phyloP scores from a whole-genome alignment of 2,888 invertebrate species.

The Hydroisotoma schaefferi region DNA sequence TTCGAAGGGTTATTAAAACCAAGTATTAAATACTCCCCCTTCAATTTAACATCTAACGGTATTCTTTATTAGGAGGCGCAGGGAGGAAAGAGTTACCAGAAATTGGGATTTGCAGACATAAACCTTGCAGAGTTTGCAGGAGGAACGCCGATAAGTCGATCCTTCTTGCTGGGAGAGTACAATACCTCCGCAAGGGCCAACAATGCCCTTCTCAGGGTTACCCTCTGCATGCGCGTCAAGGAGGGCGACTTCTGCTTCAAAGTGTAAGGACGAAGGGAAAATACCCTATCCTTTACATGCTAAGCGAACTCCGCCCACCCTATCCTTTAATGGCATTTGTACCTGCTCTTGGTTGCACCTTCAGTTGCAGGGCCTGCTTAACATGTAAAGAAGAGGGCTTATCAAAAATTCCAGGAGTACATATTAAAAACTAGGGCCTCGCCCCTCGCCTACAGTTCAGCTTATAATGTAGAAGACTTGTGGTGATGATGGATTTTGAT shows the following conservation, averaged over 20 bases:
- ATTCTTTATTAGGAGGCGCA: slow-evolving; percentile 55
- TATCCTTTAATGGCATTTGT: no score
- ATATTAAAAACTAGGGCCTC: no score
- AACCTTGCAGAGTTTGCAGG: slow-evolving; percentile 61
- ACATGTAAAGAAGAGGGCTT: no score
- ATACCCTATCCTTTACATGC: no score
- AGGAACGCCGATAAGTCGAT: slow-evolving; percentile 47
- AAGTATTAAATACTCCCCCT: neutral
- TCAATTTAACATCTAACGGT: neutral
- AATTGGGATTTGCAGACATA: slow-evolving; percentile 60
- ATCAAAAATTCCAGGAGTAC: no score
- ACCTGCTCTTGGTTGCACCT: no score
- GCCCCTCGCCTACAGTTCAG: no score
- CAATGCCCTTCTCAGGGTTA: slow-evolving; percentile 44
- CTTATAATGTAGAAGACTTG: no score
- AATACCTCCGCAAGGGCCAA: slow-evolving; percentile 45
- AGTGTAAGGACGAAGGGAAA: slow-evolving; percentile 48
- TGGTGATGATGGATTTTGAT: slow-evolving; percentile 4
- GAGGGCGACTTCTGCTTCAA: slow-evolving; percentile 48
- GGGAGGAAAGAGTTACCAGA: slow-evolving; percentile 59
- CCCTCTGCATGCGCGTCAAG: slow-evolving; percentile 46
- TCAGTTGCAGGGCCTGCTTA: no score
- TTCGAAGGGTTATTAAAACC: slow-evolving; percentile 55
- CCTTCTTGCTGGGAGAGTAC: slow-evolving; percentile 46
- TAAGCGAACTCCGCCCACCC: no score